A percentile compares a stretch with the other conserved stretches of the same genome.
phyloP scores from a whole-genome alignment of 2,797 vertebrate species.

The Tinamus major region DNA sequence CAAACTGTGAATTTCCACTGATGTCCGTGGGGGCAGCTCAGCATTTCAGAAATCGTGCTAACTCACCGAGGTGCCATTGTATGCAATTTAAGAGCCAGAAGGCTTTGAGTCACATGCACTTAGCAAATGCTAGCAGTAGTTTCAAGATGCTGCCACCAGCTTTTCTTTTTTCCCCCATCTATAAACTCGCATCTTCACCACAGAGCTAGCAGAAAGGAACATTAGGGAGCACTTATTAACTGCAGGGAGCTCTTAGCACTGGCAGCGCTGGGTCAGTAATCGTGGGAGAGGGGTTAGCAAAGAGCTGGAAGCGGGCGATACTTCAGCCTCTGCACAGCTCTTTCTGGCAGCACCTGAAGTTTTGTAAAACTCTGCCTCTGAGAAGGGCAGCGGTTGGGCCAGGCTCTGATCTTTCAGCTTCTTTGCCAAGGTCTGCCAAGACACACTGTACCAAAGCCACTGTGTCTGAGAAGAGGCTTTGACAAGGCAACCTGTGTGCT shows the following conservation, averaged over 20 bases:
- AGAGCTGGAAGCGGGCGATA: neutral
- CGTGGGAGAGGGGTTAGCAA: neutral
- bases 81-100: slow-evolving; percentile 19
- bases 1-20: neutral
- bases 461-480: neutral
- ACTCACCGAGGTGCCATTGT: neutral
- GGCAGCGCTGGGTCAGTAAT: neutral
- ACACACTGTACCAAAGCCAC: neutral
- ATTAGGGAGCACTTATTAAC: neutral
- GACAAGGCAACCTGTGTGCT: neutral
- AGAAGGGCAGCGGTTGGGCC: slow-evolving; percentile 19
- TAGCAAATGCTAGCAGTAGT: neutral
- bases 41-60: neutral
- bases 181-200: neutral
- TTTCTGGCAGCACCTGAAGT: slow-evolving; percentile 34
- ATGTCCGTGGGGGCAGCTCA: neutral
- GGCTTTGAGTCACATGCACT: slow-evolving; percentile 35
- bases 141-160: neutral
- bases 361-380: slow-evolving; percentile 15
- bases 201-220: neutral
- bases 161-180: neutral
- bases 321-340: slow-evolving; percentile 17
- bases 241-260: neutral
- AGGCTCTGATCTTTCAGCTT: neutral
- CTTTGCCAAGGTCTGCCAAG: neutral